Evolutionary conservation across 2,797 vertebrate genomes (phyloP).

Genomic region (Sebastes dallii): DNA sequence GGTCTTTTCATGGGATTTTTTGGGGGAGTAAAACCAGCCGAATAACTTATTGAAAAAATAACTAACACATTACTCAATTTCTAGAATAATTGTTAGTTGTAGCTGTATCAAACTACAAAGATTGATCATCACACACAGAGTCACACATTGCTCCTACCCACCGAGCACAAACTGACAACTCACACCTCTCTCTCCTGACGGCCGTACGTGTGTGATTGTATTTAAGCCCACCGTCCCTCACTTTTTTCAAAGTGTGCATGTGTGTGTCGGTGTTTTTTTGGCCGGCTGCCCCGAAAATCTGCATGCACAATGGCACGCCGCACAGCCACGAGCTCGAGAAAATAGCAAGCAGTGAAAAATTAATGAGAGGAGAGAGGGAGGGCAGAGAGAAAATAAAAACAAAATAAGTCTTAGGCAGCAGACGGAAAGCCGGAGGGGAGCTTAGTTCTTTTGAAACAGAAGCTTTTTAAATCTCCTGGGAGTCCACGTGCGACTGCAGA

Average conservation of each 20-base stretch:
- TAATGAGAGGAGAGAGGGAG: constrained; percentile 50
- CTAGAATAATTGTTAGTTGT: background rate
- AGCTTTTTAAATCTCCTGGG: constrained; percentile 52
- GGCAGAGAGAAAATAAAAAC: constrained; percentile 35
- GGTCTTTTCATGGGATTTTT: background rate
- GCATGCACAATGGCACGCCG: constrained; percentile 11
- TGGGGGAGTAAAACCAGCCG: background rate
- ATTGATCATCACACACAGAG: background rate
- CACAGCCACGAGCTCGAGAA: constrained; percentile 37
- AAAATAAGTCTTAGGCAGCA: constrained; percentile 58
- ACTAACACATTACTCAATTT: background rate
- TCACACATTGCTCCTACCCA: background rate
- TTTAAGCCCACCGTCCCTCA: background rate
- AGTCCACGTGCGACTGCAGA: constrained; percentile 36
- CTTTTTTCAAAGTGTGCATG: background rate
- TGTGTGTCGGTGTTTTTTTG: background rate
- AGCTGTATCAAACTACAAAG: background rate
- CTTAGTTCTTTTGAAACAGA: constrained; percentile 48
- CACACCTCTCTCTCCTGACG: background rate
- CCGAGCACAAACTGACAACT: background rate
- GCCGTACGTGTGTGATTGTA: background rate
- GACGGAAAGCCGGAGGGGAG: constrained; percentile 39
- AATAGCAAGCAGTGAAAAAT: constrained; percentile 62
- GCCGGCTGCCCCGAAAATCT: constrained; percentile 12
- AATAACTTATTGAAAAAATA: background rate